Evolutionary conservation across 1,140 invertebrate species (phyloP).

Genomic region (Ganaspis sp.): DNA sequence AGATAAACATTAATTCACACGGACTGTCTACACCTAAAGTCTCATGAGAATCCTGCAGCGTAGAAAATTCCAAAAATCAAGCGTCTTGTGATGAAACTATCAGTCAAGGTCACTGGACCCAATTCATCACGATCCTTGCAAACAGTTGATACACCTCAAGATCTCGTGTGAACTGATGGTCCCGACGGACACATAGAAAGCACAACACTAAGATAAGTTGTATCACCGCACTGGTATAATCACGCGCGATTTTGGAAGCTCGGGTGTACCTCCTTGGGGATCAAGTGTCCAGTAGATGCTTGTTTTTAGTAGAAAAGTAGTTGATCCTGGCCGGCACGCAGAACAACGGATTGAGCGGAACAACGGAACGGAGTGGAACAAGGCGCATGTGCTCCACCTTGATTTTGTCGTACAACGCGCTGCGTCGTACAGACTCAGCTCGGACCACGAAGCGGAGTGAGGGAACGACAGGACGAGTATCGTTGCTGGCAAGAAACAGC

Average conservation of each 20-base stretch:
- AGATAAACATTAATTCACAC: conserved; percentile 18
- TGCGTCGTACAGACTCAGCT: conserved; percentile 58
- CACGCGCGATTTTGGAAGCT: background rate
- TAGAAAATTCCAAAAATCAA: background rate
- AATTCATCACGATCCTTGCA: too few species aligned
- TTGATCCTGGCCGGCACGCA: conserved; percentile 29
- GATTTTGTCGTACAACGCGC: conserved; percentile 36
- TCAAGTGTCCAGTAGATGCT: background rate
- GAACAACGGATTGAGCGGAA: background rate
- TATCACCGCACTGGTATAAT: conserved; percentile 14
- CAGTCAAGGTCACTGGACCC: too few species aligned
- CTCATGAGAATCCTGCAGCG: background rate
- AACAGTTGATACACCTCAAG: too few species aligned
- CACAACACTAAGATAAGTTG: background rate
- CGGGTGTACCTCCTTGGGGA: background rate
- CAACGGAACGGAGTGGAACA: conserved; percentile 34
- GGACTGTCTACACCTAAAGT: conserved; percentile 12
- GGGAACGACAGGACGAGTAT: conserved; percentile 55
- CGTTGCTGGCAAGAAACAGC: conserved; percentile 57
- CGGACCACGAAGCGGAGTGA: conserved; percentile 70
- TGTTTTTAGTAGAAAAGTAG: background rate
- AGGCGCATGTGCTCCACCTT: conserved; percentile 50
- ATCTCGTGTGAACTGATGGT: background rate
- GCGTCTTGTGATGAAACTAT: too few species aligned
- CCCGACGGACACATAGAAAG: conserved; percentile 21